phyloP scores from a whole-genome alignment of 2,888 invertebrate species.

The Drosophila rubida region DNA sequence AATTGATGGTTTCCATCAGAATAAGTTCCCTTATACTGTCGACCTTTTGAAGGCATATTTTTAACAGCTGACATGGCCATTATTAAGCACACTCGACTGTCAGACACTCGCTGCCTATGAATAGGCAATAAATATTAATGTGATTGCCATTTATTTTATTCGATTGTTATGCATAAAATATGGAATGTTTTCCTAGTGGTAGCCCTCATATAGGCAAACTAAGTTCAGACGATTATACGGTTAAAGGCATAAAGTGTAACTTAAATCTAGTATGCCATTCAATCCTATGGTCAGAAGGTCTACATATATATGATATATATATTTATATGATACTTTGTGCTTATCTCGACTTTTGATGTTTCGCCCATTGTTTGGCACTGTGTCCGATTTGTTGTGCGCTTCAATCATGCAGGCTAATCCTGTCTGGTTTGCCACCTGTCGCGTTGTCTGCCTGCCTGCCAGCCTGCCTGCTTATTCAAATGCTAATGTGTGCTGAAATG shows the following conservation, averaged over 20 bases:
- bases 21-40: constrained; percentile 11
- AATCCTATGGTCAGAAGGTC: no score
- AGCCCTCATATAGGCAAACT: no score
- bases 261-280: no score
- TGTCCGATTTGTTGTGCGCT: constrained; percentile 28
- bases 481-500: constrained; percentile 68
- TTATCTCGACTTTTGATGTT: constrained; percentile 11
- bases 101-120: neutral
- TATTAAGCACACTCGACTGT: neutral
- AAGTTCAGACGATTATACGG: no score
- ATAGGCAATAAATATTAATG: neutral
- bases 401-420: constrained; percentile 57
- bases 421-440: constrained; percentile 64
- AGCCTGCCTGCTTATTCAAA: constrained; percentile 50
- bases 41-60: neutral
- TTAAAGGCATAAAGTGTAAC: no score
- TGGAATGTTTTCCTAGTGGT: no score
- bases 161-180: neutral
- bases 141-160: neutral
- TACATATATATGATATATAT: neutral
- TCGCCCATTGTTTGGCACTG: constrained; percentile 24
- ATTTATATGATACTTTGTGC: neutral
- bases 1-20: constrained; percentile 35
- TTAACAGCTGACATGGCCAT: neutral
- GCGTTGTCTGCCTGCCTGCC: constrained; percentile 22